A percentile compares a stretch with the other conserved stretches of the same genome.
These are phyloP conservation scores for Lithosia quadra DNA, from an alignment of 2,888 invertebrate species.

Conservation along the genomic window DNA sequence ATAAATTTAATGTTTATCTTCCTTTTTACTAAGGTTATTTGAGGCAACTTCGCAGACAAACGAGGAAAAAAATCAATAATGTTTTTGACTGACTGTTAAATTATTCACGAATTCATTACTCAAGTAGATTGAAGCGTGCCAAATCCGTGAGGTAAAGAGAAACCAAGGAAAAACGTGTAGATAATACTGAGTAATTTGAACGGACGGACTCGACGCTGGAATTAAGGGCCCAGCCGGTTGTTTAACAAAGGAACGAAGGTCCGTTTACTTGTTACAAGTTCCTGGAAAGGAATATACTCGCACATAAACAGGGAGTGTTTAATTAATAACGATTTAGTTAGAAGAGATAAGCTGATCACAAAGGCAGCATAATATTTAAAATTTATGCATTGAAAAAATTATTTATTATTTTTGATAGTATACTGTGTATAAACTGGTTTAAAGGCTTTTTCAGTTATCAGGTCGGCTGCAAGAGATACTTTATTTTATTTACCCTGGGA, in stretches of 20 bases:
- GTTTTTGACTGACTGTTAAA: constrained; percentile 14
- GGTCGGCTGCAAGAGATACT: neutral
- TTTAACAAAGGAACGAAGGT: constrained; percentile 15
- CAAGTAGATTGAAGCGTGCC: constrained; percentile 11
- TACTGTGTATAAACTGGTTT: neutral
- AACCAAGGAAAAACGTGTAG: constrained; percentile 20
- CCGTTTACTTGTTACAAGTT: constrained; percentile 1
- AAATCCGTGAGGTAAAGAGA: constrained; percentile 15
- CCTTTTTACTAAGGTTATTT: neutral
- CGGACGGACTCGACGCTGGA: constrained; percentile 8
- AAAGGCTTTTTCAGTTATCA: neutral
- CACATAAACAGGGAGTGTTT: constrained; percentile 3
- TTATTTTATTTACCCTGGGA: neutral
- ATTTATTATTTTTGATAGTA: neutral
- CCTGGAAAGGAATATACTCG: neutral
- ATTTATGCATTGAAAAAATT: neutral
- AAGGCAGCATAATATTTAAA: neutral
- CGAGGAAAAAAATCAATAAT: constrained; percentile 2
- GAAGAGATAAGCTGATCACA: neutral
- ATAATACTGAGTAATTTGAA: constrained; percentile 22
- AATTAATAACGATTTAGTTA: neutral
- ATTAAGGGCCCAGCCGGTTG: constrained; percentile 15
- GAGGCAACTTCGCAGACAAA: neutral
- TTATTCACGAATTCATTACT: constrained; percentile 20
- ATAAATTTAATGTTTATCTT: neutral